Evolutionary conservation across 2,888 invertebrate species (phyloP), one percentile per base, ranked within the genome.

Genomic region (Asteroscopus sphinx): DNA sequence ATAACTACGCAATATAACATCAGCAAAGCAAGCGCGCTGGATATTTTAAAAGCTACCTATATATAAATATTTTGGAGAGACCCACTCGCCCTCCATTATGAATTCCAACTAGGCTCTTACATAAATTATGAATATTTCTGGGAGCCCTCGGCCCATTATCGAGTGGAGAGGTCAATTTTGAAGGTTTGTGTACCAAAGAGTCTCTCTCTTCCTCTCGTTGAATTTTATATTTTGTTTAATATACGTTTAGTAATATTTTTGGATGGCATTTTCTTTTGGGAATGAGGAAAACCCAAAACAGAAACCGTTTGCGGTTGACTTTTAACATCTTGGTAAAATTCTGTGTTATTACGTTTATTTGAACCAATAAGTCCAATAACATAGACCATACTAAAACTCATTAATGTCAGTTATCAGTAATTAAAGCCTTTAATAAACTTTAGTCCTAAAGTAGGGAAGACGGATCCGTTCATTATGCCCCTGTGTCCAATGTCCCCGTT

Each of bases 41-140:
- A 33, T 51, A 61, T 63, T 67, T 68, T 71, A 59, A 61, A 54
- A 59, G 59, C 46, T 55, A 57, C 55, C 56, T 48, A 55, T 57
- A 58, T 45, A 54, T 55, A 68, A 59, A 68, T 72, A 72, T 72
- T 65, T 68, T 56, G 37, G 30, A 54, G 51, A 32, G 53, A 37
- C 51, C 49, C 48, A 57, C 47, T 51, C 30, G 21, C 12, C 56
- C 25, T 49, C 53, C 67, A 76, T 74, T 73, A 76, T 69, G 61
- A 64, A 69, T 69, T 61, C 61, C 48, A 73, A 73, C 60, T 69
- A 63, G 70, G 52, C 17, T 40, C 61, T 48, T 61, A 42, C 63
- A 74, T 74, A 73, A 76, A 73, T 74, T 76, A 74, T 76, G 66
- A 66, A 63, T 69, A 73, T 64, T 73, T 54, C 63, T 61, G 42